phyloP scores from a whole-genome alignment of 2,113 vertebrate genomes.

The Mobula hypostoma region DNA sequence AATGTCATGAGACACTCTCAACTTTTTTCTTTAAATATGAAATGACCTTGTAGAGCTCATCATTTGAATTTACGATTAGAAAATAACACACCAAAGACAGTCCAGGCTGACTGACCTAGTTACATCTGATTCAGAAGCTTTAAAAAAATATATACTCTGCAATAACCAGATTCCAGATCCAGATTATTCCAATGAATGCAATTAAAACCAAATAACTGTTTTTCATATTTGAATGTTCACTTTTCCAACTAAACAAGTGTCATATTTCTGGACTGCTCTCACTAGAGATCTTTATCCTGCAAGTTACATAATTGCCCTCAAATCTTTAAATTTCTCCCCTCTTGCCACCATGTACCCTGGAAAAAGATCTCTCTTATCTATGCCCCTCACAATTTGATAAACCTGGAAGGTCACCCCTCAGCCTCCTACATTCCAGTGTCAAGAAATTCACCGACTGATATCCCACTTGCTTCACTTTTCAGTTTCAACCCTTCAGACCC shows the following conservation, averaged over 20 bases:
- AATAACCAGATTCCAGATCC: not conserved
- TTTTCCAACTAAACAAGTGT: not conserved
- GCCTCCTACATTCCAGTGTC: too few species aligned
- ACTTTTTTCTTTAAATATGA: not conserved
- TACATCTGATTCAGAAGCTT: not conserved
- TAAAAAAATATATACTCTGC: not conserved
- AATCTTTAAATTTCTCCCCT: too few species aligned
- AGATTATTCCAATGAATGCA: not conserved
- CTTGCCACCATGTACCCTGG: too few species aligned
- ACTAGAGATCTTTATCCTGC: not conserved
- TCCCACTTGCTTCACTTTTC: not conserved
- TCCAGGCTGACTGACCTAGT: not conserved
- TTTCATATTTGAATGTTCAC: not conserved
- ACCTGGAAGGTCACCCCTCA: too few species aligned
- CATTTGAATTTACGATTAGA: not conserved
- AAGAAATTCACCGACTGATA: not conserved
- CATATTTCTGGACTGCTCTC: not conserved
- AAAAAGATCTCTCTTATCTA: too few species aligned
- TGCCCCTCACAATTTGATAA: too few species aligned
- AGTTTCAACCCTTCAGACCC: not conserved
- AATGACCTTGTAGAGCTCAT: not conserved
- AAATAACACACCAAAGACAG: not conserved
- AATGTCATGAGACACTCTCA: not conserved
- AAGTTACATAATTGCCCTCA: not conserved
- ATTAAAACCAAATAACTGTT: not conserved